Percentiles rank a stretch among this genome's conserved stretches.
phyloP scores from a whole-genome alignment of 2,797 vertebrate species.

The Podarcis lilfordi region DNA sequence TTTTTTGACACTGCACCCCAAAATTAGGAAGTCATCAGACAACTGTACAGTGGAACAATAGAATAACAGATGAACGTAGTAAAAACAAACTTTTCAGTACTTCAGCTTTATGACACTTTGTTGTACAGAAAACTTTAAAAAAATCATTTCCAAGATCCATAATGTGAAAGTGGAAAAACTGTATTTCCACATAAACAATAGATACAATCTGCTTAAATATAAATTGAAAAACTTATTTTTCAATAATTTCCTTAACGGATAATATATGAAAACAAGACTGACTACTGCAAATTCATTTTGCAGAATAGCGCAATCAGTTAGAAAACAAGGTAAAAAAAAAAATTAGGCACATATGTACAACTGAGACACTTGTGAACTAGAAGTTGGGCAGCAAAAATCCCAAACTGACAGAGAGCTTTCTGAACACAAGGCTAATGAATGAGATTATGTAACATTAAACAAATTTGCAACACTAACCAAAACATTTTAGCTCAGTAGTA shows the following conservation, averaged over 20 bases:
- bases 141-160: background rate
- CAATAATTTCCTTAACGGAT: background rate
- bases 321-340: background rate
- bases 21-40: background rate
- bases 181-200: background rate
- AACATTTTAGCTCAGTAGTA: constrained; percentile 17
- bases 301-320: constrained; percentile 6
- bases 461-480: constrained; percentile 37
- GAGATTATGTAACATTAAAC: constrained; percentile 3
- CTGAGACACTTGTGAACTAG: background rate
- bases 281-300: background rate
- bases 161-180: background rate
- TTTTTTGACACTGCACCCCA: background rate
- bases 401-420: background rate
- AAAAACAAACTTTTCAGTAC: background rate
- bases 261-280: background rate
- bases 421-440: background rate
- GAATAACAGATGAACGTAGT: background rate
- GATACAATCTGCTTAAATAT: background rate
- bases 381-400: background rate
- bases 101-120: background rate
- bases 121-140: background rate
- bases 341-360: background rate
- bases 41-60: background rate
- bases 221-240: background rate